phyloP scores from a whole-genome alignment of 64 coral and sea anemone species.

The Montipora foliosa region DNA sequence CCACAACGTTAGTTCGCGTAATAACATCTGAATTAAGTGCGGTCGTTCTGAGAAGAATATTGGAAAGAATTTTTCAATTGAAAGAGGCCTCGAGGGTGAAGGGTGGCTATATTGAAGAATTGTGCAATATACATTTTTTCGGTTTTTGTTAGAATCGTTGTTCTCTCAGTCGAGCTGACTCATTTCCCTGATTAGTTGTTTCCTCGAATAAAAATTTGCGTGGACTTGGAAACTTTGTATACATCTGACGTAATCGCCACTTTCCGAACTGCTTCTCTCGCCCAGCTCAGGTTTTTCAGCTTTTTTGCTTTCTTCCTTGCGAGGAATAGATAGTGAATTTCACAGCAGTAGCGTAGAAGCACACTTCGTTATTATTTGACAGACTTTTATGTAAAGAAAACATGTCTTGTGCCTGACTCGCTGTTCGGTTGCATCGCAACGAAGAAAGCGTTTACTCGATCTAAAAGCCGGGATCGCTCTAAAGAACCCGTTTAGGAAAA shows the following conservation, averaged over 20 bases:
- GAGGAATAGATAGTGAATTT: background rate
- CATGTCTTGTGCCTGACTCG: background rate
- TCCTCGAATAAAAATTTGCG: conserved; percentile 29
- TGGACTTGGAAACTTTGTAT: conserved; percentile 13
- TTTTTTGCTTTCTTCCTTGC: background rate
- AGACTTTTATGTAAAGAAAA: background rate
- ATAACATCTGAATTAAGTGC: conserved; percentile 26
- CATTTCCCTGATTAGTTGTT: conserved; percentile 17
- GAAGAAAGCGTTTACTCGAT: background rate
- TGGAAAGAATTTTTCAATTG: conserved; percentile 59
- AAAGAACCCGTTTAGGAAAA: background rate
- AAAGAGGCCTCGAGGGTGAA: conserved; percentile 15
- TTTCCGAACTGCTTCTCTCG: background rate
- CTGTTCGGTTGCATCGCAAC: conserved; percentile 49
- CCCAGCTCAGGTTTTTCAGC: background rate
- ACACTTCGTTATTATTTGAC: background rate
- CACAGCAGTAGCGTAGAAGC: background rate
- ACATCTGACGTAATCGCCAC: conserved; percentile 40
- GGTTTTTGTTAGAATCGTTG: conserved; percentile 14
- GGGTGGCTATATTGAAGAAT: conserved; percentile 84
- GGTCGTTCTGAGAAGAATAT: conserved; percentile 48
- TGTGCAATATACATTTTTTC: conserved; percentile 42
- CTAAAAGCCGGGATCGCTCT: no score
- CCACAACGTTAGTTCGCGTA: background rate
- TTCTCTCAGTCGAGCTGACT: conserved; percentile 41